A percentile compares a stretch with the other conserved stretches of the same genome.
These are phyloP conservation scores for Neodiprion pinetum DNA, from an alignment of 1,140 invertebrate species.

Conservation along the genomic window DNA sequence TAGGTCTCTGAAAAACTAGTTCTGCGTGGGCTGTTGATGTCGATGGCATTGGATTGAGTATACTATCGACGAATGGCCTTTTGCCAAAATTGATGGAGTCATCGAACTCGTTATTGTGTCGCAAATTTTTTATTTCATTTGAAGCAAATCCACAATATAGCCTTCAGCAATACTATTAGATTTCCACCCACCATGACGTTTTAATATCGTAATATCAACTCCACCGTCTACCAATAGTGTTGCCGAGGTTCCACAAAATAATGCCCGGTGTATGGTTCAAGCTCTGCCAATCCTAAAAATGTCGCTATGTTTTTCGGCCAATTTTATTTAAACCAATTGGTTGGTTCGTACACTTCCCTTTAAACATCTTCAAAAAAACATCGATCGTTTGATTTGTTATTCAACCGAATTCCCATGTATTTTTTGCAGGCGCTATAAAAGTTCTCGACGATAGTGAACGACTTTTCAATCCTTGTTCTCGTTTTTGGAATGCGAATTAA, in stretches of 20 bases:
- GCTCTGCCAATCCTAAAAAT: conserved; percentile 38
- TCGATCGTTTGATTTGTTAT: neutral
- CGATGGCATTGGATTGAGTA: no score
- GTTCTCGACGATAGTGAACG: neutral
- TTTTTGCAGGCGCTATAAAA: conserved; percentile 13
- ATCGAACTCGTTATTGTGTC: no score
- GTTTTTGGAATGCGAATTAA: conserved; percentile 25
- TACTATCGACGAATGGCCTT: no score
- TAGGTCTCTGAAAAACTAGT: no score
- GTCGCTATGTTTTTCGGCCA: conserved; percentile 38
- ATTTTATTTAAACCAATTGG: conserved; percentile 42
- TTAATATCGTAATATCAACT: conserved; percentile 30
- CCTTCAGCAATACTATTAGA: conserved; percentile 10
- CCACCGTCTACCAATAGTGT: conserved; percentile 35
- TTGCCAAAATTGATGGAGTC: no score
- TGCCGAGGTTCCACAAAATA: conserved; percentile 37
- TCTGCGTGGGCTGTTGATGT: no score
- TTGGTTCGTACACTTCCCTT: conserved; percentile 24
- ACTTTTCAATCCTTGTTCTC: neutral
- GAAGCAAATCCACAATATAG: neutral
- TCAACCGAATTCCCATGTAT: conserved; percentile 4
- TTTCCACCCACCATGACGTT: conserved; percentile 31
- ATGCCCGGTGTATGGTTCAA: conserved; percentile 37
- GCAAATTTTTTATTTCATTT: neutral
- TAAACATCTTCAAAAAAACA: conserved; percentile 11